Evolutionary conservation across 2,888 invertebrate species (phyloP), one percentile per base, ranked within the genome.

Genomic region (Arrhopalites spinosus): DNA sequence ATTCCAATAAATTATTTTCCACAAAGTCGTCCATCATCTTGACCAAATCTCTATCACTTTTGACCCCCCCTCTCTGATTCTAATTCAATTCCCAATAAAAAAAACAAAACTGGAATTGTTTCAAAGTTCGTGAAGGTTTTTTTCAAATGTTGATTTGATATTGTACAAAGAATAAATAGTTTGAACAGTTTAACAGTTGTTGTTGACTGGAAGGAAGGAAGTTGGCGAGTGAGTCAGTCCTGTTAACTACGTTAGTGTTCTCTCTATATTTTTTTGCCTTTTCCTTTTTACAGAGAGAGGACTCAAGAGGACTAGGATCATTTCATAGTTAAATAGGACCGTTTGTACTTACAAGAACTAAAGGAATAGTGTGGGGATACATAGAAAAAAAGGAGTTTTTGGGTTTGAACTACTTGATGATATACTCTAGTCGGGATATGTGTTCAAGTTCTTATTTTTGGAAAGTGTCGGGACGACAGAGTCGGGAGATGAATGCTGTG

Each of bases 11-110:
- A 45, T 61, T 61, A 36, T 61, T 74, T 8, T 59, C 69, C 17
- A 45, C 27, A 30, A 74, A 50, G 29, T 69, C 63, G 45, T 74
- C 68, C 69, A 74, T 74, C 53, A 53, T 53, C 23, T n/a, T 36
- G 36, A 36, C 36, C 11, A 36, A n/a, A n/a, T n/a, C n/a, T n/a
- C n/a, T n/a, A n/a, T n/a, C n/a, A n/a, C n/a, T n/a, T n/a, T n/a
- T n/a, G n/a, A n/a, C n/a, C n/a, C n/a, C n/a, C n/a, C n/a, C n/a
- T n/a, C n/a, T n/a, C n/a, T n/a, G n/a, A n/a, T n/a, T n/a, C n/a
- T n/a, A n/a, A n/a, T n/a, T n/a, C n/a, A n/a, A n/a, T n/a, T n/a
- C n/a, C n/a, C n/a, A n/a, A n/a, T n/a, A n/a, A n/a, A n/a, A n/a
- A n/a, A n/a, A n/a, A n/a, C n/a, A n/a, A n/a, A n/a, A n/a, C n/a